Evolutionary conservation across 2,797 vertebrate species (phyloP).

Genomic region (Urophycis tenuis): DNA sequence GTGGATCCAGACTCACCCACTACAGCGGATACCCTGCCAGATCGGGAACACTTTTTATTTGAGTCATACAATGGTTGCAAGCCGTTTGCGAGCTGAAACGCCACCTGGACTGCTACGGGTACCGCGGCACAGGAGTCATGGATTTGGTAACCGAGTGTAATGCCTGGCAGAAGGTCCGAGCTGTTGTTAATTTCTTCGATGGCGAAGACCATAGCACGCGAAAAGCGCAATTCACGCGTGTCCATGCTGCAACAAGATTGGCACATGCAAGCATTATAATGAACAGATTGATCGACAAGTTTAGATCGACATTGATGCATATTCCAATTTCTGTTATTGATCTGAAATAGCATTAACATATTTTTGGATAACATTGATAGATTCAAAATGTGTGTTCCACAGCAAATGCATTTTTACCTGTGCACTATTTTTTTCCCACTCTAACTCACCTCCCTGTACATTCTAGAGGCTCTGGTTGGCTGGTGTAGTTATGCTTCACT

Average conservation of each 20-base stretch:
- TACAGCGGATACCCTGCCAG: constrained; percentile 39
- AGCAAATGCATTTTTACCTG: not conserved
- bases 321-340: too few species aligned
- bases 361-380: not conserved
- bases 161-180: constrained; percentile 46
- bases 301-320: too few species aligned
- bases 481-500: constrained; percentile 44
- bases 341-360: too few species aligned
- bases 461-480: constrained; percentile 40
- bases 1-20: constrained; percentile 63
- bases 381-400: not conserved
- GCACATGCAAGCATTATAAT: too few species aligned
- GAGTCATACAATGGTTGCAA: constrained; percentile 28
- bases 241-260: constrained; percentile 32
- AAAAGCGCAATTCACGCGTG: constrained; percentile 47
- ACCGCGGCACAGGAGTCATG: constrained; percentile 54
- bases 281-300: too few species aligned
- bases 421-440: not conserved
- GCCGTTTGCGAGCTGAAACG: constrained; percentile 50
- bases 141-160: constrained; percentile 55
- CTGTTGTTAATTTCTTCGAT: constrained; percentile 62
- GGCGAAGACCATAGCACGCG: constrained; percentile 52
- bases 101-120: constrained; percentile 34
- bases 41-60: constrained; percentile 25
- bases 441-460: constrained; percentile 58